Evolutionary conservation across 35 echinoderm and acorn worm genomes (phyloP).

Genomic region (Amphiura filiformis): DNA sequence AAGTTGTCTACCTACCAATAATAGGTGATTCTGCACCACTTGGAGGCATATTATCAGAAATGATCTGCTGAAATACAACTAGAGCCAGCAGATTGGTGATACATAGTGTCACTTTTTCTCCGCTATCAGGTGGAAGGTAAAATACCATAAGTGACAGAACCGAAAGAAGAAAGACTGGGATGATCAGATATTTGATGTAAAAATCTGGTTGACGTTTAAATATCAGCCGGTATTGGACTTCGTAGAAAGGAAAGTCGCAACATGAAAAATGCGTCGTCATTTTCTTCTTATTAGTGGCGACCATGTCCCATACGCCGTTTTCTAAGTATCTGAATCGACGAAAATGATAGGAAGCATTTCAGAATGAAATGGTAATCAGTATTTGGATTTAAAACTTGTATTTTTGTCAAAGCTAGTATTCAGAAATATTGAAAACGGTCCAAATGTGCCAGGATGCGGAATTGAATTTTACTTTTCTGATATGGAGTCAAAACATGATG

Average conservation of each 20-base stretch:
- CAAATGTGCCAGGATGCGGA: too few species aligned
- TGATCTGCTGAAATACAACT: slow-evolving; percentile 64
- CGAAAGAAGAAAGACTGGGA: slow-evolving; percentile 39
- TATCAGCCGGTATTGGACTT: background rate
- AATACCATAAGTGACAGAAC: slow-evolving; percentile 37
- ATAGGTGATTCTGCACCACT: slow-evolving; percentile 19
- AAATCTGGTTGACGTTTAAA: background rate
- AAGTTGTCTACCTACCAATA: slow-evolving; percentile 20
- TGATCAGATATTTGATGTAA: background rate
- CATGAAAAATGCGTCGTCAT: background rate
- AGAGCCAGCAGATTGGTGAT: slow-evolving; percentile 66
- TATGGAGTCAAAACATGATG: too few species aligned
- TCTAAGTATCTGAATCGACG: background rate
- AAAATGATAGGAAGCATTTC: too few species aligned
- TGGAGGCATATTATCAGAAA: slow-evolving; percentile 47
- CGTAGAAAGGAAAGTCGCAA: background rate
- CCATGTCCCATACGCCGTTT: background rate
- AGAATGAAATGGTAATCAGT: too few species aligned
- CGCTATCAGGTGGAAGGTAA: slow-evolving; percentile 49
- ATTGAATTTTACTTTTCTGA: too few species aligned
- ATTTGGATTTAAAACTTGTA: too few species aligned
- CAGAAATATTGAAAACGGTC: too few species aligned
- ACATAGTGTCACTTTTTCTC: slow-evolving; percentile 61
- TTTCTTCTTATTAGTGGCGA: background rate
- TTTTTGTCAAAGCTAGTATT: too few species aligned